Conservation (phyloP, 2,888 invertebrate genomes). For the Craniophora ligustri region DNA sequence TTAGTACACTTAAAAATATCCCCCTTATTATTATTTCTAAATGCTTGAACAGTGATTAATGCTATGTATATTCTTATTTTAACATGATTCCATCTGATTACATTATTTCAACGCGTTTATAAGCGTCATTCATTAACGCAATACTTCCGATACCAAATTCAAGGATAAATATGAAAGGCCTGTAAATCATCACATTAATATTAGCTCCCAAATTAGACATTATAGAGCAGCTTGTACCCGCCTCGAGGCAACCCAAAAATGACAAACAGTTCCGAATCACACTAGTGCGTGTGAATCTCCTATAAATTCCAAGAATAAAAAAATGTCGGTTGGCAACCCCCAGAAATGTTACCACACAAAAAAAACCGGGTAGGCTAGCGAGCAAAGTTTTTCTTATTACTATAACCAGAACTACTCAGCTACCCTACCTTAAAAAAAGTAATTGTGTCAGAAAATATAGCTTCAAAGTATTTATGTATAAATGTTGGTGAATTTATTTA, state of each 20-base stretch:
- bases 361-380: conserved; percentile 20
- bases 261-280: conserved; percentile 78
- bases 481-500: conserved; percentile 30
- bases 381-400: conserved; percentile 60
- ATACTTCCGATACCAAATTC: too few species aligned
- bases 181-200: conserved; percentile 36
- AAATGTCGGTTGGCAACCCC: conserved; percentile 58
- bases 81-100: too few species aligned
- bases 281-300: conserved; percentile 78
- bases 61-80: too few species aligned
- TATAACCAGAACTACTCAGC: conserved; percentile 30
- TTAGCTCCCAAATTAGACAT: conserved; percentile 57
- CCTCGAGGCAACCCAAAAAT: conserved; percentile 61
- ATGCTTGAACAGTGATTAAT: too few species aligned
- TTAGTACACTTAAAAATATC: too few species aligned
- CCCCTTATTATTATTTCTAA: too few species aligned
- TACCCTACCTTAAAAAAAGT: conserved; percentile 11
- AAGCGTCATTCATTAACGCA: too few species aligned
- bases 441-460: conserved; percentile 29
- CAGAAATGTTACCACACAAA: conserved; percentile 60
- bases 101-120: too few species aligned
- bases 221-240: conserved; percentile 63
- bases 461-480: neutral
- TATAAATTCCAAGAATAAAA: conserved; percentile 75
- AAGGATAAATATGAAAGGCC: conserved; percentile 45